phyloP scores from a whole-genome alignment of 2,888 invertebrate genomes.

The Mellilla xanthometata region DNA sequence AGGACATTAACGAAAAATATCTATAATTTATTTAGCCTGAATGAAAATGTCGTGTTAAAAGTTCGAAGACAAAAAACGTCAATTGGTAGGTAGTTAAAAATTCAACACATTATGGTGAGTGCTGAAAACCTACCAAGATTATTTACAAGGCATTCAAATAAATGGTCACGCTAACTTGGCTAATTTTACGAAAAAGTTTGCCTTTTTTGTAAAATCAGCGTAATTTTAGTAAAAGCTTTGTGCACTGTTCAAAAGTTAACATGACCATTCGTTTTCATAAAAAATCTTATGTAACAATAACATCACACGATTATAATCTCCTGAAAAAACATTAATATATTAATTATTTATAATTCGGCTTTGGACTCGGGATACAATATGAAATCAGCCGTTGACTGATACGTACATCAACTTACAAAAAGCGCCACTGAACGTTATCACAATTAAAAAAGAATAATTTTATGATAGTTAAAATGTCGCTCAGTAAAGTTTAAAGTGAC shows the following conservation, averaged over 20 bases:
- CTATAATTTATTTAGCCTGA: not conserved
- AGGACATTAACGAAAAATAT: constrained; percentile 9
- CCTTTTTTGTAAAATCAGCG: constrained; percentile 40
- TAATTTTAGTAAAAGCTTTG: constrained; percentile 41
- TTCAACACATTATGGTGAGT: constrained; percentile 60
- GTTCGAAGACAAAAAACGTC: constrained; percentile 41
- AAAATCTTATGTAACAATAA: constrained; percentile 65
- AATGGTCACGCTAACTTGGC: constrained; percentile 58
- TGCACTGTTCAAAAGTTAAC: constrained; percentile 47
- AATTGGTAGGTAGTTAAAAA: constrained; percentile 66
- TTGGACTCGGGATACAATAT: constrained; percentile 39
- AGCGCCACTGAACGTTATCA: too few relatives aligned
- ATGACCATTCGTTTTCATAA: constrained; percentile 54
- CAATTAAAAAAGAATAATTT: too few relatives aligned
- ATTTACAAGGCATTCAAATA: constrained; percentile 76
- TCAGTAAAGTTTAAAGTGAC: not conserved
- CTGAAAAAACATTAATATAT: constrained; percentile 62
- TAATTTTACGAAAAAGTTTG: constrained; percentile 39
- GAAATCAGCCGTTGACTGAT: too few relatives aligned
- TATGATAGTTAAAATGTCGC: too few relatives aligned
- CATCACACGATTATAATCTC: constrained; percentile 71
- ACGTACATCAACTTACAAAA: too few relatives aligned
- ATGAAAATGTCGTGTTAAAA: constrained; percentile 27
- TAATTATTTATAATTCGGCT: constrained; percentile 48
- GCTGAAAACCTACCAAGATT: constrained; percentile 73